Evolutionary conservation across 2,888 invertebrate genomes (phyloP).

Genomic region (Magallana nippona): DNA sequence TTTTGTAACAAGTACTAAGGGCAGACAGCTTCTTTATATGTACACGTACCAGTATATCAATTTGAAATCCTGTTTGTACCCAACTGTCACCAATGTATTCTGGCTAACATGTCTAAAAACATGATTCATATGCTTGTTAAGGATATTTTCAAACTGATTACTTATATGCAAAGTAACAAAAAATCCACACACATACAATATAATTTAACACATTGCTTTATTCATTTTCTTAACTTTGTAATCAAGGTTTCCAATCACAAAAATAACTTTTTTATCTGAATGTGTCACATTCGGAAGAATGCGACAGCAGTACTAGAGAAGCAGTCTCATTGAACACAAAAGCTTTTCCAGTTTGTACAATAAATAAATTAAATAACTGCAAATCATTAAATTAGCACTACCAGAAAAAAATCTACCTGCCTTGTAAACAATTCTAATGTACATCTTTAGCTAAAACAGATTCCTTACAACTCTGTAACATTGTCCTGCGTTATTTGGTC

Average conservation of each 20-base stretch:
- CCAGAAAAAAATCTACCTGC: slow-evolving; percentile 5
- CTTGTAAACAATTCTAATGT: not conserved
- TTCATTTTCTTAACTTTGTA: slow-evolving; percentile 9
- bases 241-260: slow-evolving; percentile 33
- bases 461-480: slow-evolving; percentile 1
- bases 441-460: not conserved
- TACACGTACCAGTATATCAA: too few species aligned
- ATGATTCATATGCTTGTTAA: too few species aligned
- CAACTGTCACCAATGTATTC: too few species aligned
- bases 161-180: not conserved
- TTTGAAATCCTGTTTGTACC: too few species aligned
- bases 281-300: not conserved
- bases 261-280: slow-evolving; percentile 11
- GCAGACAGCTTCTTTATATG: too few species aligned
- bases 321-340: slow-evolving; percentile 33
- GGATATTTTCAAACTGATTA: not conserved
- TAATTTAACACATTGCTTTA: slow-evolving; percentile 6
- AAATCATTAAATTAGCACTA: slow-evolving; percentile 12
- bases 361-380: slow-evolving; percentile 31
- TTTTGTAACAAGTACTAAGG: too few species aligned
- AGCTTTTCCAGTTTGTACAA: slow-evolving; percentile 8
- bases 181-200: not conserved
- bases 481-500: slow-evolving; percentile 23
- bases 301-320: slow-evolving; percentile 23
- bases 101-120: too few species aligned